Evolutionary conservation across 2,113 vertebrate species (phyloP), one percentile per base, ranked within the genome.

Genomic region (Phycodurus eques): DNA sequence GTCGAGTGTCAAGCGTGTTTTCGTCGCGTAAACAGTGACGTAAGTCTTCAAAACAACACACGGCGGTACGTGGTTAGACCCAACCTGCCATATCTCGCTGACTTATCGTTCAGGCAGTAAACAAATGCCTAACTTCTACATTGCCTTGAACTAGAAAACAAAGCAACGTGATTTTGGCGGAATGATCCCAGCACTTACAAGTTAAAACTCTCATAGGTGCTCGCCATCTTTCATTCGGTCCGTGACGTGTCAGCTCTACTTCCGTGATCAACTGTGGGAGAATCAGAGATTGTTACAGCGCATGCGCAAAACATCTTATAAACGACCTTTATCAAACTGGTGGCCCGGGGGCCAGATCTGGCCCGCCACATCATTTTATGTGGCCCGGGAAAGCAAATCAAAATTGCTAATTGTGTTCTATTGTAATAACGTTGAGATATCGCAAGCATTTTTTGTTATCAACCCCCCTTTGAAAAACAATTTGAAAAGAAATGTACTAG

Each of bases 191-290:
- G 20, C 64, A 92, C 92, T 93, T 83, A 93, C 92, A 93, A 68
- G 66, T 80, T 89, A 60, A 91, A 91, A 79, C 77, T 92, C 79
- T 82, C 82, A 78, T 90, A 92, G 85, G 87, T 80, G 81, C 70
- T 80, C 85, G 92, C 92, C 92, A 93, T 93, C 78, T 92, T 91
- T 73, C 67, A 79, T 82, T 67, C 71, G 20, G 71, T 35, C 59
- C 73, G 70, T 85, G 78, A 85, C 80, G 83, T 80, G 73, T 75
- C 69, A 70, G 2, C 14, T 49, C 70, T 78, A 66, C 72, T 82
- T 73, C 64, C 72, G 73, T 8, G 13, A 19, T 43, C 62, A 64
- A 64, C 3, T 5, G 20, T n/a, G 39, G 11, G 39, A 15, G 19
- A 15, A 13, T 15, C 31, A 35, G 15, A 53, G 15, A 53, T 33